These are phyloP conservation scores for Zeus faber DNA, from an alignment of 2,113 vertebrate species.

Conservation along the genomic window DNA sequence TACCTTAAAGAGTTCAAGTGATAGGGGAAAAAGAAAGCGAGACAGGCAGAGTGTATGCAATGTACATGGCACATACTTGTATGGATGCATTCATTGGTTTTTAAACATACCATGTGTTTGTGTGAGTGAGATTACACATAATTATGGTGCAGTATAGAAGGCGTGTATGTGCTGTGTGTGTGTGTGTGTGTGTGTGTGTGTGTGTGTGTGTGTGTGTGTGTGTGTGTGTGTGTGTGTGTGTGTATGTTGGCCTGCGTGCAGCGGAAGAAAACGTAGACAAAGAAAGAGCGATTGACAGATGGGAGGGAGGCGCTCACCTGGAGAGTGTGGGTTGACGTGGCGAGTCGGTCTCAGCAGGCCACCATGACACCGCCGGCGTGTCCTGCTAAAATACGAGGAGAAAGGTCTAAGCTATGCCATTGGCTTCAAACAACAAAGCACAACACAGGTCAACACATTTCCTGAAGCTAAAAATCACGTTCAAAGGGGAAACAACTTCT, in stretches of 20 bases:
- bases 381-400: constrained; percentile 41
- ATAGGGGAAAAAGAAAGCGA: background rate
- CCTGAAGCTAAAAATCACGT: no score
- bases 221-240: background rate
- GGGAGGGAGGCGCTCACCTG: no score
- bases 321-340: background rate
- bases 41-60: background rate
- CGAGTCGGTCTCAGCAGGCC: constrained; percentile 31
- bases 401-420: constrained; percentile 31
- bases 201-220: background rate
- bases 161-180: no score
- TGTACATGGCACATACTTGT: no score
- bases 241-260: background rate
- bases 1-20: background rate
- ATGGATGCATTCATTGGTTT: no score
- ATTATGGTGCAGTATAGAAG: no score
- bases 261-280: background rate
- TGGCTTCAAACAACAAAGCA: constrained; percentile 22
- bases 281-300: constrained; percentile 3
- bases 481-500: no score
- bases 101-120: no score
- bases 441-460: background rate
- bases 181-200: background rate
- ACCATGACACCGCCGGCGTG: constrained; percentile 45
- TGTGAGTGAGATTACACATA: no score